phyloP scores from a whole-genome alignment of 1,140 invertebrate genomes.

The Pachyrhynchus sulphureomaculatus region DNA sequence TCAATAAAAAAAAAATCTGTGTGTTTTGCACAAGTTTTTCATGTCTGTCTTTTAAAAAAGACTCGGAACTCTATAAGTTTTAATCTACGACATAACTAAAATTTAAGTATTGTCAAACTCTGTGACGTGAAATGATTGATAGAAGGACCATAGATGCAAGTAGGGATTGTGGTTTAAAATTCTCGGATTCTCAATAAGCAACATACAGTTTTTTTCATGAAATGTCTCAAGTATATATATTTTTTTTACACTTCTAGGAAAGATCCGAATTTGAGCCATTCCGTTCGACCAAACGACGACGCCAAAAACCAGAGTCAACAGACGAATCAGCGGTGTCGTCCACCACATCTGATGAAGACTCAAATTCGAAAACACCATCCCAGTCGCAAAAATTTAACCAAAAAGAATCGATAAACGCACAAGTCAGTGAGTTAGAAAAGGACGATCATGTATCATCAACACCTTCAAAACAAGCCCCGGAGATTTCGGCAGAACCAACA shows the following conservation, averaged over 20 bases:
- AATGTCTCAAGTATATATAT: too few relatives aligned
- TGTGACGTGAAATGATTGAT: too few relatives aligned
- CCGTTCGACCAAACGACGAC: not conserved
- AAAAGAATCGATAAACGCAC: not conserved
- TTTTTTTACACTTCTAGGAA: not conserved
- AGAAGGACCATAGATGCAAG: too few relatives aligned
- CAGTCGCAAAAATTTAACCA: not conserved
- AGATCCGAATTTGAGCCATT: not conserved
- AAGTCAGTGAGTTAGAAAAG: not conserved
- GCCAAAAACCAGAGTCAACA: not conserved
- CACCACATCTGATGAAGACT: constrained; percentile 2
- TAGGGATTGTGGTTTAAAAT: too few relatives aligned
- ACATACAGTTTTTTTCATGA: too few relatives aligned
- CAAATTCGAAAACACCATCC: not conserved
- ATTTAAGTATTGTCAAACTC: too few relatives aligned
- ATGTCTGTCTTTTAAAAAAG: too few relatives aligned
- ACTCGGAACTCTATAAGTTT: too few relatives aligned
- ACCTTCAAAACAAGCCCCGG: not conserved
- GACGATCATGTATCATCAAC: not conserved
- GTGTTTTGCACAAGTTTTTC: too few relatives aligned
- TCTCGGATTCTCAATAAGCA: too few relatives aligned
- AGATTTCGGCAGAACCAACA: not conserved
- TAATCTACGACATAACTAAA: too few relatives aligned
- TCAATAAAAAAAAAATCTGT: too few relatives aligned
- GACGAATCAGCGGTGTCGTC: constrained; percentile 1